phyloP scores from a whole-genome alignment of 2,797 vertebrate species.

The Danio choprae region DNA sequence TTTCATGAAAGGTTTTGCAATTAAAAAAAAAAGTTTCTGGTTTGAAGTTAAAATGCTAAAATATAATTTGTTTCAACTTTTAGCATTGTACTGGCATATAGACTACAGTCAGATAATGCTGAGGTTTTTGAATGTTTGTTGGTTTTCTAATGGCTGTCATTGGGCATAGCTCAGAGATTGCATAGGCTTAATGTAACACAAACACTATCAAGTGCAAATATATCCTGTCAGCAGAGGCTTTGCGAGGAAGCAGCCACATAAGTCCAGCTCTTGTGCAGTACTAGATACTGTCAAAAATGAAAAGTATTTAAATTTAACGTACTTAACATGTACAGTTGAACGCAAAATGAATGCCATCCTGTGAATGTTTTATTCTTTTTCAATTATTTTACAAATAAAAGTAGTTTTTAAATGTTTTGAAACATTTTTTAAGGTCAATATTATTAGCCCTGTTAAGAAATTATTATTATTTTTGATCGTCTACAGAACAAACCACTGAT shows the following conservation, averaged over 20 bases:
- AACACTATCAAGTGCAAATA: slow-evolving; percentile 24
- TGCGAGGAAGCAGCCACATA: slow-evolving; percentile 3
- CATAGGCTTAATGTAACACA: slow-evolving; percentile 12
- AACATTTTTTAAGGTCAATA: no score
- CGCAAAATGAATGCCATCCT: no score
- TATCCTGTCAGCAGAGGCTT: slow-evolving; percentile 20
- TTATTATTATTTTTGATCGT: no score
- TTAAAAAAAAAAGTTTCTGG: not conserved
- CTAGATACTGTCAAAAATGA: not conserved
- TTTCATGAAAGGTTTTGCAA: not conserved
- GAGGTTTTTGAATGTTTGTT: not conserved
- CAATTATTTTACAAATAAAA: no score
- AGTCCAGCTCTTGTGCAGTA: not conserved
- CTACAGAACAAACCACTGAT: no score
- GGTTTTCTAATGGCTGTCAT: not conserved
- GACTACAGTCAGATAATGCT: not conserved
- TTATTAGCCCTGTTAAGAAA: no score
- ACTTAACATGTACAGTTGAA: no score
- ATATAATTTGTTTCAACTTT: no score
- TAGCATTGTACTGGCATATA: not conserved
- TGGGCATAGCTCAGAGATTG: slow-evolving; percentile 12
- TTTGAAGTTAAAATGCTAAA: not conserved
- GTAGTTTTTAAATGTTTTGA: no score
- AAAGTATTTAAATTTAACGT: no score
- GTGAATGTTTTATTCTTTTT: no score